Evolutionary conservation across 2,797 vertebrate genomes (phyloP), one percentile per base, ranked within the genome.

Genomic region (Enteromius paludinosus): DNA sequence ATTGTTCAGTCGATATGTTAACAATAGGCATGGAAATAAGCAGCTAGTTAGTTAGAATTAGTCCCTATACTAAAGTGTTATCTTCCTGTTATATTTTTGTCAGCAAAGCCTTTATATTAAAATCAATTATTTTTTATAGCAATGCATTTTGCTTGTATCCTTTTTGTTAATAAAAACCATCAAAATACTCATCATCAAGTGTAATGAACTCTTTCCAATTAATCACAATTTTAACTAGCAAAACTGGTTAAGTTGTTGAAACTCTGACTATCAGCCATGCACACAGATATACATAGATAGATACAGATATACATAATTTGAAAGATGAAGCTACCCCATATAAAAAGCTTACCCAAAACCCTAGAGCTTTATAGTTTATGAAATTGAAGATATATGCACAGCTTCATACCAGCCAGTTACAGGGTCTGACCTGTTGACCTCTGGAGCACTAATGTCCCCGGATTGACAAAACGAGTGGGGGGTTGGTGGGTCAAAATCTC

Each of bases 351-450:
- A 35, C 35, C 35, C 35, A 61, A 61, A 61, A 70, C n/a, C 38
- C 41, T 41, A 65, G 5, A 84, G 43, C 54, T 45, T 76, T 76
- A 17, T 30, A 62, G 25, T 62, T 62, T 62, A 38, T 82, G 76
- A 56, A 38, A 47, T 11, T 61, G 83, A 41, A 54, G 61, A 80
- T 9, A 9, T 35, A 35, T 52, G 59, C 25, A 73, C 10, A 23
- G 43, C 65, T 74, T 72, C 77, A 59, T 83, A 84, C 71, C 83
- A 83, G 14, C 66, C 66, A 68, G 38, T 83, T 62, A 52, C 14
- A 30, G 65, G 5, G 15, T n/a, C 62, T 76, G 77, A 78, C 81
- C 86, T 78, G 15, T 23, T 79, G 83, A 81, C 78, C 84, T 75
- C 23, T 56, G 35, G 15, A 79, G 75, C 61, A 78, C 78, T 61